phyloP scores from a whole-genome alignment of 2,113 vertebrate species.

The Seriola aureovittata region DNA sequence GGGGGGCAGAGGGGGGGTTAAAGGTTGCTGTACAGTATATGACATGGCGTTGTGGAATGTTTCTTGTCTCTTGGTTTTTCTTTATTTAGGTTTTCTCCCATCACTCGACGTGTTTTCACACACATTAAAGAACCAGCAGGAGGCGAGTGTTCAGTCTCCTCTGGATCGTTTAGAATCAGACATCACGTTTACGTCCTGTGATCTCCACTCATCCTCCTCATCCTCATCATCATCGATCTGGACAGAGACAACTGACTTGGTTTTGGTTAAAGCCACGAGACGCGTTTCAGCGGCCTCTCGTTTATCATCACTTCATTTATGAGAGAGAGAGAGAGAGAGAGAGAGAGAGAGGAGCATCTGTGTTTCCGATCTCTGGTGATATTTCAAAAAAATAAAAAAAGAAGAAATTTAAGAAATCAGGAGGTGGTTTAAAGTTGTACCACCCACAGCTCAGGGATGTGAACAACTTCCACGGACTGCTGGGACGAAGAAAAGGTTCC shows the following conservation, averaged over 20 bases:
- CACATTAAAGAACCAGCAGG: conserved; percentile 40
- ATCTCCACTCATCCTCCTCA: neutral
- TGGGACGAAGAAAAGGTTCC: neutral
- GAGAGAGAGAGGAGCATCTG: neutral
- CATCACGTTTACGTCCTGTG: neutral
- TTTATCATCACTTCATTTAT: neutral
- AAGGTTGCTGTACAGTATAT: conserved; percentile 74
- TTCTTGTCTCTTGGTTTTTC: conserved; percentile 52
- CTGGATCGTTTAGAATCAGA: conserved; percentile 2
- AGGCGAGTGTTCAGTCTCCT: conserved; percentile 9
- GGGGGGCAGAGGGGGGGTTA: conserved; percentile 16
- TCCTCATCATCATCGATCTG: neutral
- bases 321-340: too few species aligned
- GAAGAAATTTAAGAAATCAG: neutral
- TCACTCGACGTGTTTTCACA: neutral
- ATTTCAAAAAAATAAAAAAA: neutral
- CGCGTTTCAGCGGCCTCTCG: neutral
- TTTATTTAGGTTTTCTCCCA: neutral
- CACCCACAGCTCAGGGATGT: neutral
- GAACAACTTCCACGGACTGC: too few species aligned
- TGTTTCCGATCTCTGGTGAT: conserved; percentile 2
- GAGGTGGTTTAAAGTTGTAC: neutral
- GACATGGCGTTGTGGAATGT: conserved; percentile 78
- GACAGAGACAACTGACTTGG: conserved; percentile 62
- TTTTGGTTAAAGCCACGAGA: conserved; percentile 57